Evolutionary conservation across 2,888 invertebrate genomes (phyloP), one percentile per base, ranked within the genome.

Genomic region (Platerodrilus igneus): DNA sequence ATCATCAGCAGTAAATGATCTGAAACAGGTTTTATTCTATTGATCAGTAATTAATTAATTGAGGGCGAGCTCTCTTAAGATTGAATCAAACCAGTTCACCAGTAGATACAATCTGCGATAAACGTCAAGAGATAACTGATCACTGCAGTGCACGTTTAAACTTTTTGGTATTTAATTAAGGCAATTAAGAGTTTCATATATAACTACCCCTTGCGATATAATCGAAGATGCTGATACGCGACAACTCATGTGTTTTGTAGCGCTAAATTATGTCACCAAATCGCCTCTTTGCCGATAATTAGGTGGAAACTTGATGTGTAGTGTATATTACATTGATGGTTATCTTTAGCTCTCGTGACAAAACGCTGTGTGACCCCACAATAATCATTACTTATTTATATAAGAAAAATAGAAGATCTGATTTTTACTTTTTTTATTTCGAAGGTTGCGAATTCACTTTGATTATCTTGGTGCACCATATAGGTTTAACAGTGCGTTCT

Each of bases 121-220:
- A 62, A 57, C 56, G 57, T 55, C 53, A 54, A n/a, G 48, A 58
- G 63, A 63, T 64, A 62, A 64, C 55, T 59, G 60, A 63, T 63
- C 59, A 53, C 54, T 58, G 55, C 56, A 59, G 55, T 59, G 60
- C 56, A 60, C 60, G 61, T 64, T 62, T 63, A 62, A 63, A 62
- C 63, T 64, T 64, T 62, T 60, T 62, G 59, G 63, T 66, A 62
- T 63, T 64, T 66, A 65, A 66, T 66, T 65, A 65, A 66, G 58
- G 63, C 64, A 66, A 66, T 66, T 66, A 66, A 66, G 61, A 58
- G 62, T 60, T 62, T 59, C 64, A 65, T 64, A 63, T 60, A 64
- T 63, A 62, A 63, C 64, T 52, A 61, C 61, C 62, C 57, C 61
- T 56, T 56, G 43, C 59, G 62, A 64, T 64, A 59, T 57, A 59